Percentiles rank a stretch among this genome's conserved stretches.
phyloP scores from a whole-genome alignment of 92 coral and sea anemone genomes.

The Zoanthus sociatus region DNA sequence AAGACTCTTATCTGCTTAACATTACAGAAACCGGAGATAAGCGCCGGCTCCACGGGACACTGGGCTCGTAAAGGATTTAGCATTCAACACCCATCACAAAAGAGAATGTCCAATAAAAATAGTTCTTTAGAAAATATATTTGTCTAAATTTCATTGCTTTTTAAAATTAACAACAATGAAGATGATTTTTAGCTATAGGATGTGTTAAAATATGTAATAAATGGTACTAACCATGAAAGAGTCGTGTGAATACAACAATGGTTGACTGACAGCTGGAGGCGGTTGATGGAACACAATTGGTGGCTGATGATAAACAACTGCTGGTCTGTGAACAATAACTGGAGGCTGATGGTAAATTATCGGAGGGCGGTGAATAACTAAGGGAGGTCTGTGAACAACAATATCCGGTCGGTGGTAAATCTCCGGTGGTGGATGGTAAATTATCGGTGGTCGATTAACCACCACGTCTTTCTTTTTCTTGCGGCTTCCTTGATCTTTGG shows the following conservation, averaged over 20 bases:
- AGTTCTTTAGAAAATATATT: too few species aligned
- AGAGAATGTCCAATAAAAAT: too few species aligned
- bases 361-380: constrained; percentile 98
- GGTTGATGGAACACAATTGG: constrained; percentile 99
- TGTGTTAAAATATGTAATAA: background rate
- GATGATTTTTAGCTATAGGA: too few species aligned
- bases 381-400: constrained; percentile 98
- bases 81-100: too few species aligned
- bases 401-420: constrained; percentile 98
- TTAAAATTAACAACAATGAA: too few species aligned
- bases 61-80: too few species aligned
- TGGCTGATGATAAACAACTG: constrained; percentile 98
- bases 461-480: constrained; percentile 95
- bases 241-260: constrained; percentile 95
- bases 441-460: constrained; percentile 97
- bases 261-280: constrained; percentile 95
- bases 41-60: too few species aligned
- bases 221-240: constrained; percentile 80
- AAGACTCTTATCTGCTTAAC: too few species aligned
- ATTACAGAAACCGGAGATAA: too few species aligned
- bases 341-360: constrained; percentile 99
- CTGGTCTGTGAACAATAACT: constrained; percentile 97
- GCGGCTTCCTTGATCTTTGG: background rate
- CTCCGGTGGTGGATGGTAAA: constrained; percentile 99
- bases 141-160: too few species aligned